Conservation (phyloP, 2,888 invertebrate species). For the Megastigmus dorsalis region DNA sequence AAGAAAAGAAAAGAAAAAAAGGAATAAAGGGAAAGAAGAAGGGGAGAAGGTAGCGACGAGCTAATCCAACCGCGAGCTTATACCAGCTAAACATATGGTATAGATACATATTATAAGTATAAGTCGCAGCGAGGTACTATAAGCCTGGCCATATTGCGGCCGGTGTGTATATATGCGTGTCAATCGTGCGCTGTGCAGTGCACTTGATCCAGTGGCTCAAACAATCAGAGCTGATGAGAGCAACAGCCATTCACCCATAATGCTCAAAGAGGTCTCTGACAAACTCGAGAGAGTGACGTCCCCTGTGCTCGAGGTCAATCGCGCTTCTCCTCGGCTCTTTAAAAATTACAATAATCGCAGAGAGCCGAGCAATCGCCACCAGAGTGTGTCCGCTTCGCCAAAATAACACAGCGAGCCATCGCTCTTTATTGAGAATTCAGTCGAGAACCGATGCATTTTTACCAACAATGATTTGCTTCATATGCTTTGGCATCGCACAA, state of each 20-base stretch:
- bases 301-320: conserved; percentile 58
- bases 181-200: conserved; percentile 47
- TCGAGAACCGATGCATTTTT: no score
- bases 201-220: conserved; percentile 57
- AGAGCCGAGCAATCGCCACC: neutral
- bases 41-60: neutral
- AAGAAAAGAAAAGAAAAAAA: neutral
- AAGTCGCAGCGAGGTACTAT: conserved; percentile 17
- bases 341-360: conserved; percentile 58
- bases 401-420: no score
- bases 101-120: neutral
- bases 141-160: neutral
- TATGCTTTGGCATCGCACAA: neutral
- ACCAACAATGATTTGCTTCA: neutral
- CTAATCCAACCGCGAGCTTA: no score
- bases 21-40: neutral
- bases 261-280: conserved; percentile 58
- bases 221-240: conserved; percentile 59
- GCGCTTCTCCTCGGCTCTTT: conserved; percentile 58
- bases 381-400: neutral
- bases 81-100: no score
- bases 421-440: no score
- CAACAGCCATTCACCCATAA: conserved; percentile 58
- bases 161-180: conserved; percentile 7
- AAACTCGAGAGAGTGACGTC: conserved; percentile 37